These are phyloP conservation scores for Pao palembangensis DNA, from an alignment of 2,113 vertebrate species.

Conservation along the genomic window DNA sequence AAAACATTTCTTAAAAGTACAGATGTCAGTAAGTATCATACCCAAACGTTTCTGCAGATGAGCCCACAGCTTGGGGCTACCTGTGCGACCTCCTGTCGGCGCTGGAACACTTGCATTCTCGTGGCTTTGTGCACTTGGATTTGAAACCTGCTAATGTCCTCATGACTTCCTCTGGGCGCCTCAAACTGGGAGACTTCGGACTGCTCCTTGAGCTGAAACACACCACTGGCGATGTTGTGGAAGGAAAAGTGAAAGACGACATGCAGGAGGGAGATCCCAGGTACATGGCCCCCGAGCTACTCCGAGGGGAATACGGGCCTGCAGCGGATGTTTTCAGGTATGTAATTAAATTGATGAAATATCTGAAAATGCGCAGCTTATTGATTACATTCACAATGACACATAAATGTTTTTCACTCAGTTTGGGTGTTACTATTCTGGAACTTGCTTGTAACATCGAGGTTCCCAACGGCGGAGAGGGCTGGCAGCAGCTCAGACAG, in stretches of 20 bases:
- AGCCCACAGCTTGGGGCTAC: constrained; percentile 79
- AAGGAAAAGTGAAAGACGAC: constrained; percentile 61
- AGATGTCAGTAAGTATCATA: too few relatives aligned
- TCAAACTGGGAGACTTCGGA: constrained; percentile 89
- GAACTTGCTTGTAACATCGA: constrained; percentile 89
- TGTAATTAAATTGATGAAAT: neutral
- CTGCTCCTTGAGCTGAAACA: constrained; percentile 76
- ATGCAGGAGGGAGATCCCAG: constrained; percentile 87
- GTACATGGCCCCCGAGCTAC: constrained; percentile 90
- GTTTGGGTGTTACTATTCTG: constrained; percentile 86
- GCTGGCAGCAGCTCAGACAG: constrained; percentile 86
- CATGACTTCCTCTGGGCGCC: constrained; percentile 77
- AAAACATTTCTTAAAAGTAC: too few relatives aligned
- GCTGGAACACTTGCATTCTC: constrained; percentile 80
- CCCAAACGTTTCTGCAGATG: constrained; percentile 54
- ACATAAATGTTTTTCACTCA: constrained; percentile 35
- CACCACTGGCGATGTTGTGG: constrained; percentile 1
- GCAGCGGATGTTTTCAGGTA: constrained; percentile 90
- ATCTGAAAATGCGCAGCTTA: neutral
- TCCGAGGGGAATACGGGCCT: constrained; percentile 78
- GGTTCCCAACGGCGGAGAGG: constrained; percentile 84
- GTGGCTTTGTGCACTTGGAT: constrained; percentile 83
- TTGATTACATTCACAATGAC: neutral
- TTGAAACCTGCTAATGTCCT: constrained; percentile 89
- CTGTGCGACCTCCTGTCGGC: constrained; percentile 83